These are phyloP conservation scores for Pseudorhiza aurosa DNA, from an alignment of 30 jellyfish, hydroid and myxozoan genomes.

Conservation along the genomic window DNA sequence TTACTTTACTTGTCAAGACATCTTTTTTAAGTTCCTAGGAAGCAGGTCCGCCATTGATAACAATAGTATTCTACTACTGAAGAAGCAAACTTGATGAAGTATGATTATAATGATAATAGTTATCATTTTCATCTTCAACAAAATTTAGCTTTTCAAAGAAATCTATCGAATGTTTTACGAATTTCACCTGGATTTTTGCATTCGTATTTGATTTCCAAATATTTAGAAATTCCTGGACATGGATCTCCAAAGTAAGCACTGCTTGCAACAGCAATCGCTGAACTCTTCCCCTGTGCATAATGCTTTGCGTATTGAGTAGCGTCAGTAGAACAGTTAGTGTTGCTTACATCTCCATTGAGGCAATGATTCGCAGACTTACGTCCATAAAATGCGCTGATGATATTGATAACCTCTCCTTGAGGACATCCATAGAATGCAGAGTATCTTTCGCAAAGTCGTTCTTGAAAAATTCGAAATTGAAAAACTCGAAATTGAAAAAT, in stretches of 20 bases:
- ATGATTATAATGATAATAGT: too few species aligned
- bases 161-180: too few species aligned
- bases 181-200: conserved; percentile 10
- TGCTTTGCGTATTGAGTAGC: background rate
- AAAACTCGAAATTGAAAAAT: too few species aligned
- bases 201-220: conserved; percentile 23
- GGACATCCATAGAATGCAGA: conserved; percentile 25
- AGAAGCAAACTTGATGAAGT: too few species aligned
- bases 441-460: conserved; percentile 6
- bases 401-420: conserved; percentile 24
- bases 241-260: conserved; percentile 27
- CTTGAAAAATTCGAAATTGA: too few species aligned
- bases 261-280: background rate
- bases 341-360: conserved; percentile 37
- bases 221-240: conserved; percentile 55
- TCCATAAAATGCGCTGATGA: conserved; percentile 41
- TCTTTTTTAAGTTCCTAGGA: too few species aligned
- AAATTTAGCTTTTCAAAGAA: too few species aligned
- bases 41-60: too few species aligned
- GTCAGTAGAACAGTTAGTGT: conserved; percentile 17
- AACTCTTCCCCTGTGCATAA: conserved; percentile 7
- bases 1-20: too few species aligned
- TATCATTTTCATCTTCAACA: too few species aligned
- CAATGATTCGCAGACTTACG: conserved; percentile 26
- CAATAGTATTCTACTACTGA: too few species aligned